A percentile compares a stretch with the other conserved stretches of the same genome.
phyloP scores from a whole-genome alignment of 1,140 invertebrate species.

The Scaptomyza graminum region DNA sequence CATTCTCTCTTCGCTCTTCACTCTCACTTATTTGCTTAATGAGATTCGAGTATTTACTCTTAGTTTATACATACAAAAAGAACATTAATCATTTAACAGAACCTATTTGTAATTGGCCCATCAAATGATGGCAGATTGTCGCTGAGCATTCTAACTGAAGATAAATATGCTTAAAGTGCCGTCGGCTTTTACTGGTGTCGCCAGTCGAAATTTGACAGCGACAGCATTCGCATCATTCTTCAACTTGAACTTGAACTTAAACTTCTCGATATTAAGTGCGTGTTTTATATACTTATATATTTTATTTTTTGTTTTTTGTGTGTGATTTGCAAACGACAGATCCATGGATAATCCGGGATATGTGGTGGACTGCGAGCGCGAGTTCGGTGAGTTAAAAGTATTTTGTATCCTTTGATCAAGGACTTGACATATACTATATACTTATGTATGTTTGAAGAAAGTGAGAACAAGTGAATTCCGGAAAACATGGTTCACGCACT shows the following conservation, averaged over 20 bases:
- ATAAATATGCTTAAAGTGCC: constrained; percentile 32
- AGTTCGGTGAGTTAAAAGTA: constrained; percentile 57
- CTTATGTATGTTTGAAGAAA: too few species aligned
- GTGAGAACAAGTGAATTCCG: neutral
- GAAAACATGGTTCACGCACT: neutral
- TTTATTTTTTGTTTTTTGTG: constrained; percentile 7
- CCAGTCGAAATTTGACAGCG: constrained; percentile 50
- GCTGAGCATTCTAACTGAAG: constrained; percentile 14
- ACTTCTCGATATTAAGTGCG: neutral
- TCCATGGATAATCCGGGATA: constrained; percentile 71
- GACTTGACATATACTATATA: too few species aligned
- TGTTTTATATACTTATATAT: neutral
- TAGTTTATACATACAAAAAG: neutral
- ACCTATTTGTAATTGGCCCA: constrained; percentile 50
- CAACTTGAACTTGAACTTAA: neutral
- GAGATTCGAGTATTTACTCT: neutral
- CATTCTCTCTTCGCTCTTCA: neutral
- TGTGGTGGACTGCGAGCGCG: constrained; percentile 61
- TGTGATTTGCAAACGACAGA: neutral
- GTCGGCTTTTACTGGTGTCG: neutral
- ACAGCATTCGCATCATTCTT: constrained; percentile 36
- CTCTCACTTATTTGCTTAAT: neutral
- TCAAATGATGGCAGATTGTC: constrained; percentile 17
- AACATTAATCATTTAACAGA: constrained; percentile 40
- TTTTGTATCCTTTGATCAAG: neutral